Base-by-base conservation (phyloP, 2,797 vertebrate genomes). In the Coregonus sp. region DNA sequence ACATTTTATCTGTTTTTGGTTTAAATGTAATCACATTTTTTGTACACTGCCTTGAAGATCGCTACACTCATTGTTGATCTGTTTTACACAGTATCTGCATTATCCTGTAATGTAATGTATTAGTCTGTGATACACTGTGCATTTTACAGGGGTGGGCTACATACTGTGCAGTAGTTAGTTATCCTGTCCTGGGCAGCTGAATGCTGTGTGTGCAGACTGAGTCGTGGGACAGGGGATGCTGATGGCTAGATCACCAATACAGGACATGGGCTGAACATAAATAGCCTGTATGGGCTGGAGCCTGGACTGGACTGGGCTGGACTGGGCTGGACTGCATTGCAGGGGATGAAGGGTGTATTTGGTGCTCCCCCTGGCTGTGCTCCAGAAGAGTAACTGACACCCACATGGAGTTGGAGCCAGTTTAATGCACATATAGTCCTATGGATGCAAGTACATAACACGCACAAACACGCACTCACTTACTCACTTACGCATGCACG, bases 271-370 rank as follows among this genome's bases (percentile, higher is more conserved):
- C 40, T 79, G 85, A 82, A 86, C 83, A 81, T 74, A 85, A 85
- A 89, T 71, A 73, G 75, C 65, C 76, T 65, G 66, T 16, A 73
- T 18, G 72, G 33, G 47, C 67, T 31, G 66, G n/a, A 73, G 20
- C 71, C 29, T 63, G 70, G 74, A 72, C 76, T 7, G 63, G 72
- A 76, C 88, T 90, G 89, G 78, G 5, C 33, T 63, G 70, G 74
- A 75, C 76, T 9, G 69, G 35, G 6, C 67, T 37, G 50, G 73
- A 78, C 88, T 89, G 89, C 87, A 87, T 71, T 91, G 84, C 87
- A 89, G 89, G 67, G 76, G 16, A 78, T 61, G 79, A 54, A 37
- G 5, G 20, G 69, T 5, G 4, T 7, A 1, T 47, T 47, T 47
- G 40, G 3, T 15, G 14, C 25, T 15, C 67, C 25, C 5, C 67